These are phyloP conservation scores for Lethrus apterus DNA, from an alignment of 1,140 invertebrate species.

Conservation along the genomic window DNA sequence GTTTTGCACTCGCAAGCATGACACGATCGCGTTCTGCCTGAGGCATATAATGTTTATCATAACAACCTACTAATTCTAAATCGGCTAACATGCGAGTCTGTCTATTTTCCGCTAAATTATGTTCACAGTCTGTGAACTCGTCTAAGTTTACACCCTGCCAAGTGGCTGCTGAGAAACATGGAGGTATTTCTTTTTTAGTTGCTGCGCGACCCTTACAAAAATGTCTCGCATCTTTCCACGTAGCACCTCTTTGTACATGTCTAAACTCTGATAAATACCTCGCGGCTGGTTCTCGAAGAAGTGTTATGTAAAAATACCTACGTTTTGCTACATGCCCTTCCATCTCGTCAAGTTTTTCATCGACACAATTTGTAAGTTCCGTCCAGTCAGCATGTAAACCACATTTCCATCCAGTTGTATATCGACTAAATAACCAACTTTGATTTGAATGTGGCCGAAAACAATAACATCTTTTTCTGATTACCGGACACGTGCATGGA, in stretches of 20 bases:
- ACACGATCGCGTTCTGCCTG: constrained; percentile 64
- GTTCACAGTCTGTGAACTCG: constrained; percentile 82
- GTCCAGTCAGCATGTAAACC: constrained; percentile 98
- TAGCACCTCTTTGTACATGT: constrained; percentile 94
- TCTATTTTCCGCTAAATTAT: constrained; percentile 91
- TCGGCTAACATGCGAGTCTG: constrained; percentile 97
- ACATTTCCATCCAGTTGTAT: constrained; percentile 98
- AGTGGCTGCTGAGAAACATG: constrained; percentile 66
- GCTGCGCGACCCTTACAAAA: constrained; percentile 80
- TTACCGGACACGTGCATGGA: constrained; percentile 75
- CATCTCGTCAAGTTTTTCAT: constrained; percentile 77
- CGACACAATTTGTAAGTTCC: constrained; percentile 85
- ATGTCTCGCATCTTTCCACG: constrained; percentile 85
- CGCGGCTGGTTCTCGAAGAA: constrained; percentile 85
- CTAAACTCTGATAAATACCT: constrained; percentile 43
- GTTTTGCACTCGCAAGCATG: constrained; percentile 89
- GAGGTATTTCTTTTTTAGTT: constrained; percentile 65
- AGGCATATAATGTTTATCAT: constrained; percentile 74
- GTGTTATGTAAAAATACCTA: constrained; percentile 93
- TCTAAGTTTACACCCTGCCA: constrained; percentile 62
- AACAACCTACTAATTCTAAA: constrained; percentile 86
- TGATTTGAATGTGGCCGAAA: constrained; percentile 83
- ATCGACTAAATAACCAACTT: constrained; percentile 96
- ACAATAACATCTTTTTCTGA: constrained; percentile 85
- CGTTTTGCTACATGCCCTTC: constrained; percentile 72